Conservation (phyloP, 2,888 invertebrate genomes). For the Melipona beecheii region DNA sequence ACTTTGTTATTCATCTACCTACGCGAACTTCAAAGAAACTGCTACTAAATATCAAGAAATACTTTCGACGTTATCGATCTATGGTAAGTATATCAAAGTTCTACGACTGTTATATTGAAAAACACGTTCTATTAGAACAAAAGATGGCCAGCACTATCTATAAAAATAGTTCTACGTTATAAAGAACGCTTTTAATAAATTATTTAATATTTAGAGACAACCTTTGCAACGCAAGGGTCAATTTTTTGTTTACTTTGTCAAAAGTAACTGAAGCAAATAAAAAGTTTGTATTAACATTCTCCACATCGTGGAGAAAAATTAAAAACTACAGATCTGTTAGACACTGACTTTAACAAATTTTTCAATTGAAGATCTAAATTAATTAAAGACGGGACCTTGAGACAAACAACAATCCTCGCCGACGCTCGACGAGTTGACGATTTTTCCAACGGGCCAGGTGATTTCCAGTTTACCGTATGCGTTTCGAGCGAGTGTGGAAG, state of each 20-base stretch:
- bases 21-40: background rate
- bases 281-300: too few species aligned
- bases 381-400: background rate
- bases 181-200: too few species aligned
- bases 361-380: background rate
- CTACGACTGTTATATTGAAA: background rate
- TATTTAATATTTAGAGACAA: too few species aligned
- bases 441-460: background rate
- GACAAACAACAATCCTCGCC: conserved; percentile 7
- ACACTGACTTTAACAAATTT: background rate
- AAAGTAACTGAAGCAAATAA: background rate
- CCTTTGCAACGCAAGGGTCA: too few species aligned
- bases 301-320: too few species aligned
- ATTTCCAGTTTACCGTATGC: conserved; percentile 29
- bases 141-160: background rate
- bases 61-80: background rate
- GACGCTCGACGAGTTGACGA: background rate
- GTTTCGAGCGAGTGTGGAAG: background rate
- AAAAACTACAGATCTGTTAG: too few species aligned
- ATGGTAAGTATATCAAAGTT: background rate
- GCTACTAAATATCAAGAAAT: background rate
- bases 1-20: background rate
- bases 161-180: too few species aligned
- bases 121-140: background rate
- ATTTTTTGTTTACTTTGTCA: background rate